Percentiles rank a stretch among this genome's conserved stretches.
Evolutionary conservation across 2,113 vertebrate genomes (phyloP).

Genomic region (Perca fluviatilis): DNA sequence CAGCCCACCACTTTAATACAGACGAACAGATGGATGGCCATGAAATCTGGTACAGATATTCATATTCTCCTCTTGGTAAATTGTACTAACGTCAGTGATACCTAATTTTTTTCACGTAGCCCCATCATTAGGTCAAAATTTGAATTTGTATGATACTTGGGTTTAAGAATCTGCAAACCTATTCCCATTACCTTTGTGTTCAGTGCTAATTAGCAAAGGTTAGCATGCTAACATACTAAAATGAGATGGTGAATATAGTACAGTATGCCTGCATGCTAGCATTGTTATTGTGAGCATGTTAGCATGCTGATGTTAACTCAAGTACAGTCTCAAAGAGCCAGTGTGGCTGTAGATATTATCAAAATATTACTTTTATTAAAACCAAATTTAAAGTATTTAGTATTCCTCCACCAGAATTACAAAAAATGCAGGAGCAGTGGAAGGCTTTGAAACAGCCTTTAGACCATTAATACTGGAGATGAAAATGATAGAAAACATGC

Average conservation of each 20-base stretch:
- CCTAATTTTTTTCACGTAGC: too few relatives aligned
- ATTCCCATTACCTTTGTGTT: neutral
- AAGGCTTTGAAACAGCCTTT: neutral
- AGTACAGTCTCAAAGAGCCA: neutral
- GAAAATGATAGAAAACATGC: neutral
- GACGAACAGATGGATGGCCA: neutral
- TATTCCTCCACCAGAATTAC: neutral
- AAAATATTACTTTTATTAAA: neutral
- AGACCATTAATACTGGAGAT: neutral
- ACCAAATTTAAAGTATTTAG: neutral
- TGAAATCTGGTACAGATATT: neutral
- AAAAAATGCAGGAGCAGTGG: neutral
- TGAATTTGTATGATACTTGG: neutral
- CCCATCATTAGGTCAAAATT: neutral
- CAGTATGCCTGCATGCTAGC: neutral
- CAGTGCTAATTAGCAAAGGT: neutral
- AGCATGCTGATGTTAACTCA: conserved; percentile 7
- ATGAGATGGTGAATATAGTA: neutral
- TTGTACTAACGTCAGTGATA: neutral
- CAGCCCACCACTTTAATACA: neutral
- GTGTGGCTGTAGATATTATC: neutral
- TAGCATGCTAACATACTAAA: neutral
- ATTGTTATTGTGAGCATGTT: neutral
- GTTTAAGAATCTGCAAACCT: neutral
- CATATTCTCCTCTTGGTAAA: neutral